Base-by-base conservation (phyloP, 2,888 invertebrate species). In the Hydraecia micacea region DNA sequence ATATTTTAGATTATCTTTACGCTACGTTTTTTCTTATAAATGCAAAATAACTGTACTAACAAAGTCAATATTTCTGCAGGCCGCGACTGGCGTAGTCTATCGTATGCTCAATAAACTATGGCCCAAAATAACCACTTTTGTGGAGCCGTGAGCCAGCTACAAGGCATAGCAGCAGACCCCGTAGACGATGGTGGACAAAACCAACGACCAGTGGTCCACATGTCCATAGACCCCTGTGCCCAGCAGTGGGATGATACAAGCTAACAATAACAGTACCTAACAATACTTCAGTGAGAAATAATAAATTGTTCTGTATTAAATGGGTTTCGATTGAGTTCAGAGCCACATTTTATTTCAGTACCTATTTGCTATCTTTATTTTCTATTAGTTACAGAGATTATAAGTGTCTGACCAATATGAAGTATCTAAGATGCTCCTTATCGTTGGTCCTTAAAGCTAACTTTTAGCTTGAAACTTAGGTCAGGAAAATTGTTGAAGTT, bases 241-340 rank as follows among this genome's bases (percentile, higher is more conserved):
- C 18, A 49, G 18, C 0, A 49, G 18, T 49, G 49, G 18, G 49
- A 49, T 49, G 7, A 18, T 49, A 49, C 49, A 49, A 8, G 52
- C 49, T 49, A 49, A 49, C 49, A 21, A 15, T 15, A 15, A 46
- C 3, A 73, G 42, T 58, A 60, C 63, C 62, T 15, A 15, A 46
- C 3, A 73, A 49, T 58, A 60, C 63, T 66, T 66, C 21, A 63
- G 21, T 25, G 25, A 62, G 63, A 52, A 68, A 58, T 67, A 74
- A 73, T 25, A 39, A n/a, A n/a, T 42, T 39, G 42, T 39, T 72
- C 55, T 74, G 46, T 62, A 85, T n/a, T 52, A 3, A 81, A 81
- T 68, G 15, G 58, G 25, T 28, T 67, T 60, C 36, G 9, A 73
- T 25, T 76, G n/a, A 39, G 11, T 73, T 60, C 21, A 69, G 32